phyloP scores from a whole-genome alignment of 2,888 invertebrate genomes.

The Capitulum mitella region DNA sequence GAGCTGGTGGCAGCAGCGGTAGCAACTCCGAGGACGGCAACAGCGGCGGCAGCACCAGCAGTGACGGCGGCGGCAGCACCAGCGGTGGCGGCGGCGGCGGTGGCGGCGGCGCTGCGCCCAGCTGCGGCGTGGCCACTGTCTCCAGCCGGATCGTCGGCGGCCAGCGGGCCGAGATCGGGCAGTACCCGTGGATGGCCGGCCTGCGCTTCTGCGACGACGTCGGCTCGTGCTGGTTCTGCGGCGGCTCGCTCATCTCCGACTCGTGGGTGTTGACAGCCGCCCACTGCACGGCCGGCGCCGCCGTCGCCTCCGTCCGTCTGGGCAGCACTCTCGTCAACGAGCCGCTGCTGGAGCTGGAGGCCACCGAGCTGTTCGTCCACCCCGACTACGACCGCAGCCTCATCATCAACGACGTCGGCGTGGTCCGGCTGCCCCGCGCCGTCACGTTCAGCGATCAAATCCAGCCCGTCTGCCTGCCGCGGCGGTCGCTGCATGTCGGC shows the following conservation, averaged over 20 bases:
- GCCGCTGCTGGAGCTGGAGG: neutral
- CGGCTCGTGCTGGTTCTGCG: neutral
- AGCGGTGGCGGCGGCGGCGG: too few relatives aligned
- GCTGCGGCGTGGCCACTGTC: neutral
- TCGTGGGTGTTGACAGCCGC: neutral
- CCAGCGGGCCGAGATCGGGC: neutral
- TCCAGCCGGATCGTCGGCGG: neutral
- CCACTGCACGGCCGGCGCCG: neutral
- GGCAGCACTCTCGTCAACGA: neutral
- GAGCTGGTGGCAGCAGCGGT: too few relatives aligned
- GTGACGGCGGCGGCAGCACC: too few relatives aligned
- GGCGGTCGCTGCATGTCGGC: neutral
- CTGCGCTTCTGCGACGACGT: neutral
- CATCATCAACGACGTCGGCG: constrained; percentile 29
- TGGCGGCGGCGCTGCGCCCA: neutral
- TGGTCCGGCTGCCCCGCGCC: constrained; percentile 26
- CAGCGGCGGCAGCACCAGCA: neutral
- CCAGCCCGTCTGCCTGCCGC: constrained; percentile 32
- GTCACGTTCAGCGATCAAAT: constrained; percentile 28
- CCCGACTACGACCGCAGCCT: constrained; percentile 24
- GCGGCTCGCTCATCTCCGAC: neutral
- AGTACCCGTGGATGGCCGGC: constrained; percentile 12
- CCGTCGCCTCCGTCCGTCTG: neutral
- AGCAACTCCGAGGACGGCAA: too few relatives aligned
- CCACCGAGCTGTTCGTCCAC: constrained; percentile 28